phyloP scores from a whole-genome alignment of 1,140 invertebrate species.

The Lordiphosa clarofinis region DNA sequence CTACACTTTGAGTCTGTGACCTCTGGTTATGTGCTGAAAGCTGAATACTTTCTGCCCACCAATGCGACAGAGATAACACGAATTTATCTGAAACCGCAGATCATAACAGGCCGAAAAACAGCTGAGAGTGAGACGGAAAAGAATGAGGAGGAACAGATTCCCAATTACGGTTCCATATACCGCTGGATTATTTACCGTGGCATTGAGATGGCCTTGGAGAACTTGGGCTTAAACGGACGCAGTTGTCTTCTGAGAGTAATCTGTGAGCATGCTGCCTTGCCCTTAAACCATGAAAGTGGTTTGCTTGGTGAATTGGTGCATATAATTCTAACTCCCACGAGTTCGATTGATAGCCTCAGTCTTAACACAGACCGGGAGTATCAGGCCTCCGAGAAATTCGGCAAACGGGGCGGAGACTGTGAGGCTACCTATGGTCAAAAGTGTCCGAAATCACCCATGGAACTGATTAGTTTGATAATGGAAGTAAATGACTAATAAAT shows the following conservation, averaged over 20 bases:
- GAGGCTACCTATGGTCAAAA: conserved; percentile 26
- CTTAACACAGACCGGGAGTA: conserved; percentile 39
- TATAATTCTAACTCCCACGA: conserved; percentile 83
- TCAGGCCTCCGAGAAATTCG: conserved; percentile 42
- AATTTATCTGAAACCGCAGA: conserved; percentile 55
- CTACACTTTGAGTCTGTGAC: conserved; percentile 71
- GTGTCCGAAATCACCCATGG: conserved; percentile 48
- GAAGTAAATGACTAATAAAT: conserved; percentile 30
- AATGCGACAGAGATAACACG: conserved; percentile 50
- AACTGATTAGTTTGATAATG: conserved; percentile 40
- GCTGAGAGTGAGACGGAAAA: conserved; percentile 12
- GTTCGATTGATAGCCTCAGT: conserved; percentile 37
- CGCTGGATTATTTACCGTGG: conserved; percentile 72
- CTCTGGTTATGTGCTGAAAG: conserved; percentile 75
- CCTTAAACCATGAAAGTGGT: conserved; percentile 84
- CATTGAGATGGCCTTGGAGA: conserved; percentile 65
- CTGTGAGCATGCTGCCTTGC: conserved; percentile 86
- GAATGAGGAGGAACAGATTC: not conserved
- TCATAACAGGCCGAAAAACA: conserved; percentile 30
- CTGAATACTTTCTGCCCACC: conserved; percentile 74
- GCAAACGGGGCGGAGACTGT: conserved; percentile 46
- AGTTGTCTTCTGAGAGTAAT: conserved; percentile 86
- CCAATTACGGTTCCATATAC: conserved; percentile 42
- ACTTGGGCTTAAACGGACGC: conserved; percentile 83
- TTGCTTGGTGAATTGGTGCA: conserved; percentile 86